Percentiles rank a stretch among this genome's conserved stretches.
phyloP scores from a whole-genome alignment of 2,113 vertebrate species.

The Mustelus asterias region DNA sequence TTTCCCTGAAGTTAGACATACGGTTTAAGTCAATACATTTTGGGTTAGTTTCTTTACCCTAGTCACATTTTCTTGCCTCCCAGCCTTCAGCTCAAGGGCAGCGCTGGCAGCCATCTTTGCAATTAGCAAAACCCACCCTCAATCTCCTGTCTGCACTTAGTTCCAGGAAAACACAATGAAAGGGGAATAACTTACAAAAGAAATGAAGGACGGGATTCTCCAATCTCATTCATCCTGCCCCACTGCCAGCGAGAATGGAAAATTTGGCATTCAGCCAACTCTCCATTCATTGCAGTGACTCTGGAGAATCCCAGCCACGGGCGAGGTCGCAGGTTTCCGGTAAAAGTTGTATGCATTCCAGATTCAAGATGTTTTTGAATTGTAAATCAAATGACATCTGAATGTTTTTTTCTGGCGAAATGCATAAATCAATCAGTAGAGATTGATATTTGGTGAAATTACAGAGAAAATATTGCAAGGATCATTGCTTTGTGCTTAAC shows the following conservation, averaged over 20 bases:
- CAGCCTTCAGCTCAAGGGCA: background rate
- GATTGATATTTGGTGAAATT: background rate
- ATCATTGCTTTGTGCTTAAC: background rate
- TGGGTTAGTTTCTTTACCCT: background rate
- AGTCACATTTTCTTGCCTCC: background rate
- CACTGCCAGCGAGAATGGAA: too few species aligned
- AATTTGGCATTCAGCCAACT: too few species aligned
- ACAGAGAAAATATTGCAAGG: background rate
- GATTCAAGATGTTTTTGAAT: background rate
- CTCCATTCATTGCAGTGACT: too few species aligned
- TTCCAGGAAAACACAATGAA: background rate
- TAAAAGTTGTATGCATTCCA: background rate
- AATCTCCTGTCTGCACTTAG: background rate
- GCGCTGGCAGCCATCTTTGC: background rate
- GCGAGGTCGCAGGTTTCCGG: too few species aligned
- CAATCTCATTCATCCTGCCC: too few species aligned
- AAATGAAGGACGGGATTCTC: background rate
- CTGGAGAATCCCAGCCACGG: too few species aligned
- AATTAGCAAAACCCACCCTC: background rate
- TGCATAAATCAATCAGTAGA: background rate
- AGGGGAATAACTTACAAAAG: background rate
- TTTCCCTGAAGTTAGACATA: background rate
- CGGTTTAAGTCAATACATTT: background rate
- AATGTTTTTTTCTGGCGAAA: background rate
- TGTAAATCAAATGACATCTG: background rate